Evolutionary conservation across 2,888 invertebrate species (phyloP).

Genomic region (Dyspetes luteomarginatus): DNA sequence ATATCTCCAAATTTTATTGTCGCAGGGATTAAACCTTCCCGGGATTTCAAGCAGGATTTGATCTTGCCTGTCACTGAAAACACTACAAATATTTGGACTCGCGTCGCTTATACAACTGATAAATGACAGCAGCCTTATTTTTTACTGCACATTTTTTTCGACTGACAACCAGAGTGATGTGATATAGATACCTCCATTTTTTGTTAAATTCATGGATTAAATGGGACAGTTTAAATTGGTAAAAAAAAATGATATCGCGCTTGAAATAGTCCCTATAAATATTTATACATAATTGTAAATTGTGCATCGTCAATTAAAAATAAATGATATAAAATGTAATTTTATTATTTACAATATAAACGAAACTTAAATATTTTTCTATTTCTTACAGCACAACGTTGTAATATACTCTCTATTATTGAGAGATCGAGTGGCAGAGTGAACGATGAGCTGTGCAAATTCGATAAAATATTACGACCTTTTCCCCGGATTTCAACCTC

Average conservation of each 20-base stretch:
- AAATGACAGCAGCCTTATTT: neutral
- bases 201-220: too few species aligned
- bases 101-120: neutral
- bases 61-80: neutral
- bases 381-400: neutral
- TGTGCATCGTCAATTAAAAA: neutral
- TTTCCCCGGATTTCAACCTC: slow-evolving; percentile 50
- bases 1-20: neutral
- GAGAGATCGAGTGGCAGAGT: slow-evolving; percentile 48
- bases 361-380: neutral
- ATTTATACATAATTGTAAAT: neutral
- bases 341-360: neutral
- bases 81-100: neutral
- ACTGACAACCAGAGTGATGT: neutral
- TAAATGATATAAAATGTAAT: neutral
- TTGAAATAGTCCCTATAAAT: too few species aligned
- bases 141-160: neutral
- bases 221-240: too few species aligned
- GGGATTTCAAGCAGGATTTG: neutral
- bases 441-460: slow-evolving; percentile 59
- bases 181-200: too few species aligned
- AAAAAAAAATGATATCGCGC: too few species aligned
- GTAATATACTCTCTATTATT: slow-evolving; percentile 35
- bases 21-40: slow-evolving; percentile 11
- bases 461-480: slow-evolving; percentile 62